These are phyloP conservation scores for Hipposideros armiger DNA, from an alignment of 2,113 vertebrate species.

Conservation along the genomic window DNA sequence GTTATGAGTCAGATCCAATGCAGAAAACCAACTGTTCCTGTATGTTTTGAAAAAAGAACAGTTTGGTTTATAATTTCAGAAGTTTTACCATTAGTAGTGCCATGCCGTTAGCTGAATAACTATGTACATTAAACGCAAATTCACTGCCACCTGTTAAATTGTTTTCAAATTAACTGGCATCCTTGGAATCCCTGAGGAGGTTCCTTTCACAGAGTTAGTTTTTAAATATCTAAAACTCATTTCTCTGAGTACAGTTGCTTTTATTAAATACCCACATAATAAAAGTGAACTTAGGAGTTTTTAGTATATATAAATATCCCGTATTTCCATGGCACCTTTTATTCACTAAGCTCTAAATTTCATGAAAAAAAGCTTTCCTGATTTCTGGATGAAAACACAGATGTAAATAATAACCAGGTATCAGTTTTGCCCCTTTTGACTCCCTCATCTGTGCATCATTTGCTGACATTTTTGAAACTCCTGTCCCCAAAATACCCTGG, in stretches of 20 bases:
- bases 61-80: slow-evolving; percentile 44
- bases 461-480: neutral
- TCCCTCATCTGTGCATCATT: neutral
- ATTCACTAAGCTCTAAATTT: neutral
- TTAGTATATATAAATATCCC: neutral
- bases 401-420: neutral
- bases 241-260: slow-evolving; percentile 29
- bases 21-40: neutral
- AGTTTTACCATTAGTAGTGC: rapidly evolving
- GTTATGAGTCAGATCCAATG: neutral
- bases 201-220: neutral
- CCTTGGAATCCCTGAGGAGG: neutral
- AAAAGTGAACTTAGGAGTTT: neutral
- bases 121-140: neutral
- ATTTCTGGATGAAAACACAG: slow-evolving; percentile 33
- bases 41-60: neutral
- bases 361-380: slow-evolving; percentile 9
- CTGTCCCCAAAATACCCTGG: neutral
- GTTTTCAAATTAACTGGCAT: neutral
- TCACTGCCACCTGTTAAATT: neutral
- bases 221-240: slow-evolving; percentile 45
- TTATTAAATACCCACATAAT: slow-evolving; percentile 40
- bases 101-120: neutral
- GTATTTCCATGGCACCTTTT: neutral
- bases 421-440: neutral